These are phyloP conservation scores for Electrophaes corylata DNA, from an alignment of 2,888 invertebrate genomes.

Conservation along the genomic window DNA sequence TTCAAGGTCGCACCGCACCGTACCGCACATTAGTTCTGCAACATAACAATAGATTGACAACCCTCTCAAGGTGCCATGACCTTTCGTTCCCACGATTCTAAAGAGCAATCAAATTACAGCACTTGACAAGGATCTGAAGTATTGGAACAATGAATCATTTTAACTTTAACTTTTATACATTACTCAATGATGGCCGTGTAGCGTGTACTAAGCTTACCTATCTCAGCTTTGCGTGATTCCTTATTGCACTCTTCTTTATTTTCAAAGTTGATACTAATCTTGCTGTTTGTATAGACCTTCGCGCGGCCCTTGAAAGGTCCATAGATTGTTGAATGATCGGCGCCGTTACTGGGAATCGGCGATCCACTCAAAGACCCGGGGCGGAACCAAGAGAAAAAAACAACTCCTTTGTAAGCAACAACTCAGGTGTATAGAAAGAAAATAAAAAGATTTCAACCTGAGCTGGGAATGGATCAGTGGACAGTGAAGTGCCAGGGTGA, in stretches of 20 bases:
- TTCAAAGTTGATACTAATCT: conserved; percentile 4
- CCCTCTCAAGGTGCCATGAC: conserved; percentile 44
- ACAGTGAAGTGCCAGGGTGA: conserved; percentile 59
- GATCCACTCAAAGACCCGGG: conserved; percentile 69
- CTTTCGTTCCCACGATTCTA: conserved; percentile 47
- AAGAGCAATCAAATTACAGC: conserved; percentile 41
- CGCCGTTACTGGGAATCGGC: conserved; percentile 71
- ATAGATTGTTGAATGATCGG: conserved; percentile 73
- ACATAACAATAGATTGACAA: conserved; percentile 48
- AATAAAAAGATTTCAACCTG: conserved; percentile 65
- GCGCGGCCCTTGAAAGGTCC: conserved; percentile 2
- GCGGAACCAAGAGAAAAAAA: conserved; percentile 68
- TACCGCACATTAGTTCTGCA: conserved; percentile 32
- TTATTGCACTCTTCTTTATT: background rate
- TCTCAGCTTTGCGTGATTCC: background rate
- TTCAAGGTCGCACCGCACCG: conserved; percentile 62
- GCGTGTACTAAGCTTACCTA: background rate
- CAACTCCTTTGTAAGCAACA: conserved; percentile 81
- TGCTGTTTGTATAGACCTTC: conserved; percentile 5
- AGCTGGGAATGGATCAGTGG: conserved; percentile 61
- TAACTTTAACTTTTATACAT: background rate
- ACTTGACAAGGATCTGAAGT: conserved; percentile 30
- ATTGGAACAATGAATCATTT: background rate
- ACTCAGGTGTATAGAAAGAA: conserved; percentile 78
- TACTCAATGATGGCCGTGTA: too few species aligned